A percentile compares a stretch with the other conserved stretches of the same genome.
These are phyloP conservation scores for western clawed frog (Xenopus tropicalis) DNA, from an alignment of 2,113 vertebrate species.

Conservation along the genomic window UCB_Xtro_10.0 CM004445.2:109544501-109545000, in stretches of 20 bases:
- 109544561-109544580: background rate
- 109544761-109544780: constrained; percentile 10
- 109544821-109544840: constrained; percentile 40
- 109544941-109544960: background rate
- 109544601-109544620: constrained; percentile 16
- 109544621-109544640: constrained; percentile 39
- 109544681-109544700: constrained; percentile 24
- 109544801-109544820: constrained; percentile 35
- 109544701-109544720: constrained; percentile 33
- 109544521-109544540: background rate
- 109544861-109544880: constrained; percentile 36
- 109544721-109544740: constrained; percentile 14
- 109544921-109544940: background rate
- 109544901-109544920: constrained; percentile 23
- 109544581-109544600: constrained; percentile 33
- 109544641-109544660: constrained; percentile 19
- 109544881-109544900: constrained; percentile 14
- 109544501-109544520: too few relatives aligned
- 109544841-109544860: constrained; percentile 37
- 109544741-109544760: constrained; percentile 20
- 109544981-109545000: background rate
- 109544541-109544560: constrained; percentile 22
- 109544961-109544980: background rate
- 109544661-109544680: constrained; percentile 38
- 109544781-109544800: constrained; percentile 21